Conservation (phyloP, 2,888 invertebrate species). For the Anthrax anthrax region DNA sequence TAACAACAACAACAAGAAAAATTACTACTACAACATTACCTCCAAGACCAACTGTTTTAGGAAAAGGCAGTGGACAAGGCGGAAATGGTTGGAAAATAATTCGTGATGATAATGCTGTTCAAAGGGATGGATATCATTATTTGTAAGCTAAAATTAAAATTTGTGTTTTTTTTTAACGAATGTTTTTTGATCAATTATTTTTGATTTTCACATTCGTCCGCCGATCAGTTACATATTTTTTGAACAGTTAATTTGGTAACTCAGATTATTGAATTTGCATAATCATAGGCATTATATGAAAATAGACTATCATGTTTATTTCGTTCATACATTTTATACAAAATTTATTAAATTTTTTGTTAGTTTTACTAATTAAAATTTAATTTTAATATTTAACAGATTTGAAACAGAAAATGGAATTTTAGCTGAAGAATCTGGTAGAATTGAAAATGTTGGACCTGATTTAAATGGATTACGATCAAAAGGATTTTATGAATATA, state of each 20-base stretch:
- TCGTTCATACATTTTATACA: no score
- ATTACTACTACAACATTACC: neutral
- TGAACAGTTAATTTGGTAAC: no score
- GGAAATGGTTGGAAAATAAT: conserved; percentile 39
- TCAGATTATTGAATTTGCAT: no score
- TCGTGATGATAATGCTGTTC: conserved; percentile 38
- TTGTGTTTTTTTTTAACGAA: no score
- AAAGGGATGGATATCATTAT: conserved; percentile 43
- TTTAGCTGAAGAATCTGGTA: conserved; percentile 38
- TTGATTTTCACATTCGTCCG: no score
- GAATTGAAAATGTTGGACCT: conserved; percentile 38
- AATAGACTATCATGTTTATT: no score
- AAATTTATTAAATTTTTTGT: no score
- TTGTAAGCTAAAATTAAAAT: conserved; percentile 24
- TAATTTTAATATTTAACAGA: no score
- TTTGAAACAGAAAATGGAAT: conserved; percentile 44
- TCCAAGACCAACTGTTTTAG: conserved; percentile 12
- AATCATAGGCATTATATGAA: no score
- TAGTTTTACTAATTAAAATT: no score
- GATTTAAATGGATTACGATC: conserved; percentile 45
- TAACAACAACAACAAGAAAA: neutral
- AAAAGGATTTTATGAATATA: conserved; percentile 51
- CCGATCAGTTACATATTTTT: no score
- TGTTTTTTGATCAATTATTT: no score
- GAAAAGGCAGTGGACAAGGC: conserved; percentile 26